These are phyloP conservation scores for Allygus modestus DNA, from an alignment of 2,888 invertebrate genomes.

Conservation along the genomic window DNA sequence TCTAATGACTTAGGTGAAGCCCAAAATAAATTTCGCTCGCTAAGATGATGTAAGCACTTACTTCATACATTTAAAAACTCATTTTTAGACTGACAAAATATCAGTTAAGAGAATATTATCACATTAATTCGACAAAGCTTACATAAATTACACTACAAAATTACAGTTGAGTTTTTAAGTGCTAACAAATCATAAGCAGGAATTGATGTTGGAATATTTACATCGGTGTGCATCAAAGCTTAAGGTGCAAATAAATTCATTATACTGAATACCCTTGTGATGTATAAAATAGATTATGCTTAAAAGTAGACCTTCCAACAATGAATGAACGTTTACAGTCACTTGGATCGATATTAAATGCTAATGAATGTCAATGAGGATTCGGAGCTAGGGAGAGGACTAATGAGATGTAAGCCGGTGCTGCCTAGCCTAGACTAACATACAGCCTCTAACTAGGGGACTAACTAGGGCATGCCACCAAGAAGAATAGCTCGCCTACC, in stretches of 20 bases:
- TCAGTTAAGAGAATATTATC: background rate
- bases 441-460: conserved; percentile 56
- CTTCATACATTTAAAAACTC: background rate
- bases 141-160: conserved; percentile 50
- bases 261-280: conserved; percentile 22
- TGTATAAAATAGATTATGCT: conserved; percentile 8
- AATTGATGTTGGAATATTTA: conserved; percentile 53
- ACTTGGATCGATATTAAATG: background rate
- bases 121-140: background rate
- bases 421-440: conserved; percentile 57
- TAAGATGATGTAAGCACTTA: conserved; percentile 34
- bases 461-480: conserved; percentile 83
- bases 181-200: conserved; percentile 62
- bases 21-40: conserved; percentile 2
- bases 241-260: conserved; percentile 39
- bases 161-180: conserved; percentile 15
- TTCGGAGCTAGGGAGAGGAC: background rate
- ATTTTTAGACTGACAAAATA: background rate
- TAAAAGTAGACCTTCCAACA: background rate
- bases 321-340: background rate
- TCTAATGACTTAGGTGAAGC: conserved; percentile 44
- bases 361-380: conserved; percentile 37
- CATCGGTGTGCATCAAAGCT: conserved; percentile 46
- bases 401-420: conserved; percentile 57
- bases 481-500: conserved; percentile 76